phyloP scores from a whole-genome alignment of 2,888 invertebrate species.

The Napeogenes sylphis region DNA sequence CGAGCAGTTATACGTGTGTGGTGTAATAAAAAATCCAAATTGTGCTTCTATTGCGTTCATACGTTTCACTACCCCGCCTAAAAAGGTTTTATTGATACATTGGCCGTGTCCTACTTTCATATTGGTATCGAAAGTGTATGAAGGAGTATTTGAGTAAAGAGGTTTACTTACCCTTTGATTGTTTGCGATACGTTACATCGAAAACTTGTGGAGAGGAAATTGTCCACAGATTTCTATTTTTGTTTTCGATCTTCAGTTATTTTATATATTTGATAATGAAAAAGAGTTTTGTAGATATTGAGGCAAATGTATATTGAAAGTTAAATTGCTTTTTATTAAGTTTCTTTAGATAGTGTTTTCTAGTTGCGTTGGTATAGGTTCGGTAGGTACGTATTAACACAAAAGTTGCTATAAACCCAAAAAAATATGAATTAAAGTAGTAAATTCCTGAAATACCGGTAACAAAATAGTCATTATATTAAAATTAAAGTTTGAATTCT shows the following conservation, averaged over 20 bases:
- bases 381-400: too few species aligned
- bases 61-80: slow-evolving; percentile 14
- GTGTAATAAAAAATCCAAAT: slow-evolving; percentile 22
- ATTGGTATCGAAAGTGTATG: slow-evolving; percentile 51
- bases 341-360: too few species aligned
- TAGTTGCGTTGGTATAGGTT: too few species aligned
- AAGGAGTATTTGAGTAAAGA: slow-evolving; percentile 56
- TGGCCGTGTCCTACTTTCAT: slow-evolving; percentile 49
- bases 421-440: too few species aligned
- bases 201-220: slow-evolving; percentile 37
- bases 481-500: too few species aligned
- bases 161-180: slow-evolving; percentile 62
- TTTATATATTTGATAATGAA: neutral
- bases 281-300: neutral
- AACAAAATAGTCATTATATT: too few species aligned
- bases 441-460: too few species aligned
- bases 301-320: too few species aligned
- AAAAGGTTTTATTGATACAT: slow-evolving; percentile 48
- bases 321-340: too few species aligned
- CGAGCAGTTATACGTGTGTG: neutral
- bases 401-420: too few species aligned
- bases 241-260: slow-evolving; percentile 4
- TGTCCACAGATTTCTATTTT: slow-evolving; percentile 12
- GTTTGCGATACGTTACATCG: slow-evolving; percentile 51
- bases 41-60: slow-evolving; percentile 15